Evolutionary conservation across 1,140 invertebrate genomes (phyloP), one percentile per base, ranked within the genome.

Genomic region (Varroa destructor): DNA sequence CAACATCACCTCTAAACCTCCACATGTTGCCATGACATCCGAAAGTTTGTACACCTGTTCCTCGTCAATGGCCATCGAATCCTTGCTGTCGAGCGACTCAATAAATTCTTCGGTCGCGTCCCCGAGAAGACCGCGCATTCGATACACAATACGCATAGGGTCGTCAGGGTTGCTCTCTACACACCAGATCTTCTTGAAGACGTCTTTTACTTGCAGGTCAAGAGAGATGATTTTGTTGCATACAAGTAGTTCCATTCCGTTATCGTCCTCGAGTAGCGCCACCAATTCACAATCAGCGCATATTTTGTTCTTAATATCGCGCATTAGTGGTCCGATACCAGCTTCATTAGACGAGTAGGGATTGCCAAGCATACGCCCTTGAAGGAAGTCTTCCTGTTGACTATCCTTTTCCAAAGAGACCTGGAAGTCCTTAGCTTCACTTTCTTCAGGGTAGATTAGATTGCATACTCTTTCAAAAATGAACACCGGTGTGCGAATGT

Each of bases 41-140:
- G 85, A 85, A 83, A 87, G 83, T 75, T 87, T 87, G 78, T 93
- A 97, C 0, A 94, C 86, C 79, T 94, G 89, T 79, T 98, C 94
- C 75, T 93, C 92, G 78, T 97, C 91, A 0, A 94, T 87, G 74
- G 90, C 87, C 77, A 91, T 88, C 74, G 92, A 89, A 74, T 87
- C 88, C 74, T 89, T 92, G n/a, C 85, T 86, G 67, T 89, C 91
- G 36, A 98, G 81, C 1, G 89, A 92, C 81, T 97, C 94, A 12
- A 98, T 90, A 81, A 98, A 97, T 80, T 97, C 94, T 79, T 97
- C 95, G 0, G 95, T 98, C 0, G 95, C 94, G 82, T 98, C 95
- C 8, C 95, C 95, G 4, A 97, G 84, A 40, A 99, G 80, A 2
- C 95, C 95, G 74, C 94, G 84, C 93, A 98, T 97, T 64, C 95